Evolutionary conservation across 1,140 invertebrate species (phyloP), one percentile per base, ranked within the genome.

Genomic region (Steinernema feltiae): DNA sequence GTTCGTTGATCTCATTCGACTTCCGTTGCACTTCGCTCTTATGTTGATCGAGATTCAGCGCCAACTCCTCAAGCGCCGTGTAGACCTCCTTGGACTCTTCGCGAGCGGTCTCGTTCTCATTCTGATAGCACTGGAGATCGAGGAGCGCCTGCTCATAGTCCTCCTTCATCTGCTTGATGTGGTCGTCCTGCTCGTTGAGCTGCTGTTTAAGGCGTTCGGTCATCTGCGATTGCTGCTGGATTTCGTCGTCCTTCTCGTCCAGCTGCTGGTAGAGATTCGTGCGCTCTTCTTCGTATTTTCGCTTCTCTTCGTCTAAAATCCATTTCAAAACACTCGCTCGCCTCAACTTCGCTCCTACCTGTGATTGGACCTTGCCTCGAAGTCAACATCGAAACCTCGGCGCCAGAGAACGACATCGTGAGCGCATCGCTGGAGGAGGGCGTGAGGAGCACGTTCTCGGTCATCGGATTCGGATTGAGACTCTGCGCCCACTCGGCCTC

Each of bases 171-270:
- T 82, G 74, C 53, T 80, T 77, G 32, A 82, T 80, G 15, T 77
- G 53, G 29, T 86, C 79, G 32, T 84, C 80, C 69, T 98, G 96
- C 86, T 99, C 97, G 85, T 95, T 89, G 89, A 98, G 93, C 87
- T 99, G 97, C 82, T 98, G 94, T 87, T 97, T 98, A 69, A 98
- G 89, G 86, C 96, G 95, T 87, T 99, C 96, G 48, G 96, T 92
- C 82, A 93, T 91, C 87, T 98, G 95, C 74, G 93, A 94, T 83
- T 97, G 94, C 86, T 95, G 93, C 87, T 97, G 97, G 81, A 99
- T 98, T 87, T 99, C 97, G 86, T 99, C 97, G 87, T 99, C 97
- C 88, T 99, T 99, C 83, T 99, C 97, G 86, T 99, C 97, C 79
- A 99, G 88, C 87, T 98, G 95, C 85, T 94, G 92, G 87, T 98